phyloP scores from a whole-genome alignment of 2,888 invertebrate genomes.

The Synergus itoensis region DNA sequence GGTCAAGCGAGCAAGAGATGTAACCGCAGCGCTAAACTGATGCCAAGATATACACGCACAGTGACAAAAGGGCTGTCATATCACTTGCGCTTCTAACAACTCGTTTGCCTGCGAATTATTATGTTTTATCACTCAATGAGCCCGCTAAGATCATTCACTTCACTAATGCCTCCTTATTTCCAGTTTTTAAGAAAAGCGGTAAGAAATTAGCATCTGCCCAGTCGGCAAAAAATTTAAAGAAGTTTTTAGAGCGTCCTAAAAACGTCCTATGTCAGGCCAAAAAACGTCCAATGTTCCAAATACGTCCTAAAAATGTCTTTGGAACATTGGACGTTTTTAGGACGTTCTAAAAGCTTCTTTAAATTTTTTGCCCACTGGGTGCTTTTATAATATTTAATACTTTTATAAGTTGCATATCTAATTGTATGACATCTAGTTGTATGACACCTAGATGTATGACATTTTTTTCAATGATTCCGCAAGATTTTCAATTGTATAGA shows the following conservation, averaged over 20 bases:
- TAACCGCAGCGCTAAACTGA: conserved; percentile 51
- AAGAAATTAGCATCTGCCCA: background rate
- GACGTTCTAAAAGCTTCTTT: too few species aligned
- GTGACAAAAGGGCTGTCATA: conserved; percentile 6
- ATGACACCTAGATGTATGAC: background rate
- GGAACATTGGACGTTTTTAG: too few species aligned
- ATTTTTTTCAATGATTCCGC: background rate
- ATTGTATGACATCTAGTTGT: background rate
- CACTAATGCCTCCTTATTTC: background rate
- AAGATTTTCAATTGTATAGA: background rate
- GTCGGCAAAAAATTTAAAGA: too few species aligned
- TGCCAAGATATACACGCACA: conserved; percentile 44
- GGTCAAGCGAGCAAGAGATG: conserved; percentile 51
- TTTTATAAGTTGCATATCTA: too few species aligned
- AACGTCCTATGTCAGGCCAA: too few species aligned
- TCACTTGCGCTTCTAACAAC: conserved; percentile 3
- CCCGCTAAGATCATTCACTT: background rate
- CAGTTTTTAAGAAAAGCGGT: background rate
- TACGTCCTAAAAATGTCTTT: too few species aligned
- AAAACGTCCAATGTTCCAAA: too few species aligned
- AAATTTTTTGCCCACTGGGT: too few species aligned
- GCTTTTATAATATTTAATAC: background rate
- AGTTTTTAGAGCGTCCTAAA: too few species aligned
- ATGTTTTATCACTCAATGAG: background rate
- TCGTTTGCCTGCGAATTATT: conserved; percentile 11